Base-by-base conservation (phyloP, 2,113 vertebrate species). In the Megaceryle torquata region DNA sequence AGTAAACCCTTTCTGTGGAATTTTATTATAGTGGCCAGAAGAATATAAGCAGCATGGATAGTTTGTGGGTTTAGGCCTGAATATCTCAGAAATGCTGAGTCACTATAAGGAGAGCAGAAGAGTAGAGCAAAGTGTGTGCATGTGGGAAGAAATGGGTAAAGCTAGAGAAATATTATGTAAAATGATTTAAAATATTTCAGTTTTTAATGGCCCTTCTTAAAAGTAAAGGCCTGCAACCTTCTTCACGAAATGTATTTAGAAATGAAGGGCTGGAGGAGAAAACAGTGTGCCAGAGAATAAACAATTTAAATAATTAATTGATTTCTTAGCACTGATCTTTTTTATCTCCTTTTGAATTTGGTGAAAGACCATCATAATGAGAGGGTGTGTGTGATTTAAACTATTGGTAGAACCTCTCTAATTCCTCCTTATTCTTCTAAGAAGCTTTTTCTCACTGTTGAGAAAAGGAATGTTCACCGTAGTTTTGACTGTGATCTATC, bases 41-140 rank as follows among this genome's bases (percentile, higher is more conserved):
- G 46, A 88, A 56, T 68, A 16, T 25, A 74, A 64, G 8, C 51
- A 13, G 14, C 48, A 17, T 68, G 28, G 53, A 21, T 57, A 72
- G 43, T 71, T 74, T 60, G 26, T 93, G 60, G 63, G 19, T 61
- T 83, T 84, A 63, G 68, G 51, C 68, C 61, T 75, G 80, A 78
- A 65, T 72, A 57, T 21, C 48, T 82, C 61, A 56, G 57, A 95
- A 92, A 57, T 96, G 95, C 94, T 96, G 95, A 97, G 87, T 97
- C 96, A 97, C 81, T 81, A 0, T 69, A 53, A 82, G 77, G 37
- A 86, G 22, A 80, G 37, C 18, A 28, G n/a, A 51, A 84, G 44
- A 82, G 29, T 2, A 84, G 35, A 80, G 24, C 24, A 89, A 70
- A 59, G 33, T 24, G 16, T 39, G 10, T 83, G 28, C n/a, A 24